Percentiles rank a stretch among this genome's conserved stretches.
phyloP scores from a whole-genome alignment of 2,113 vertebrate genomes.

The Alligator mississippiensis region DNA sequence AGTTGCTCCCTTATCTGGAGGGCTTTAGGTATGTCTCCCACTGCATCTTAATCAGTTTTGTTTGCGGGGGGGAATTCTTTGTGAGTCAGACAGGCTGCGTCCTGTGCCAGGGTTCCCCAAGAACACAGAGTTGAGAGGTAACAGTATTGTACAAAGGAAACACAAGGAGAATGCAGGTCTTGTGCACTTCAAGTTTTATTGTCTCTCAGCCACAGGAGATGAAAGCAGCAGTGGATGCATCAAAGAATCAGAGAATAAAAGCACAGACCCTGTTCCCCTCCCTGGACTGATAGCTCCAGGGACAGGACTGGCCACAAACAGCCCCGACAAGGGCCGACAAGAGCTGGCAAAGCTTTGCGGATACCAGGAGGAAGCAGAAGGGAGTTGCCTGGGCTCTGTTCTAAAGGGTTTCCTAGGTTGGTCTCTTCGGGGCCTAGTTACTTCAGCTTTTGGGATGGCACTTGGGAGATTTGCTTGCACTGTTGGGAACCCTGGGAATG shows the following conservation, averaged over 20 bases:
- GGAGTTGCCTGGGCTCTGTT: not conserved
- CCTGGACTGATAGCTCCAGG: not conserved
- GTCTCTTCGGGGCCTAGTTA: not conserved
- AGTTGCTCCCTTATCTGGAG: too few relatives aligned
- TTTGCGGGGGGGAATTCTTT: too few relatives aligned
- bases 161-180: not conserved
- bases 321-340: not conserved
- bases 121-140: too few relatives aligned
- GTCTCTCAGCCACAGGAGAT: not conserved
- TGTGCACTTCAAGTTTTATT: not conserved
- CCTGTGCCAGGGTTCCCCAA: too few relatives aligned
- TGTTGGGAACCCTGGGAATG: not conserved
- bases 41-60: too few relatives aligned
- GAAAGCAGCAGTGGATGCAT: not conserved
- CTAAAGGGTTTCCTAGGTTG: not conserved
- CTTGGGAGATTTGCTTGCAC: not conserved
- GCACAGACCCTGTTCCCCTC: not conserved
- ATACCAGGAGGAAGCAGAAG: not conserved
- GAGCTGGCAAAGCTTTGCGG: not conserved
- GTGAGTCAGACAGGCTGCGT: too few relatives aligned
- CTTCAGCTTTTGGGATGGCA: slow-evolving; percentile 31
- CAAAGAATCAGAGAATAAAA: not conserved
- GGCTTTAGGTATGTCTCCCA: too few relatives aligned
- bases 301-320: too few relatives aligned
- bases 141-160: not conserved